Conservation (phyloP, 2,113 vertebrate species). For the Pantherophis guttatus region DNA sequence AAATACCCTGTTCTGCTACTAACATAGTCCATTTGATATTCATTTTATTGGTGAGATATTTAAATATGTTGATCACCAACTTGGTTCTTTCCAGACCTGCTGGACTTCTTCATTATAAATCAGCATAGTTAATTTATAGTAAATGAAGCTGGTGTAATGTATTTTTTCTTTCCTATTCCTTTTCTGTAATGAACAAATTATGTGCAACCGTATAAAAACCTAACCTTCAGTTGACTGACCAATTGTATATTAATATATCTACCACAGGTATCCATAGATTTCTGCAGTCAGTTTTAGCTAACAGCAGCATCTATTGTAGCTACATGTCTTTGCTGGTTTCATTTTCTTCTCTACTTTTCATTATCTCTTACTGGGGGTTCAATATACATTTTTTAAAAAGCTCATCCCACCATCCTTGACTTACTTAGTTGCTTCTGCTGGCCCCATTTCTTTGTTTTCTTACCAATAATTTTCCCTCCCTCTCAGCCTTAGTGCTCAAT, state of each 20-base stretch:
- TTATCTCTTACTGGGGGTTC: background rate
- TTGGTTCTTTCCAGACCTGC: background rate
- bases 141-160: background rate
- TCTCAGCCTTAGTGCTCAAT: background rate
- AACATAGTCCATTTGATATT: background rate
- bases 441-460: background rate
- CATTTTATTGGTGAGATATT: background rate
- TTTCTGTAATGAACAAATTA: background rate
- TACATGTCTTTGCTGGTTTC: background rate
- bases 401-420: background rate
- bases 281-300: background rate
- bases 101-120: background rate
- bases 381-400: background rate
- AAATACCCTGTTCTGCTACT: background rate
- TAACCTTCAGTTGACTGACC: background rate
- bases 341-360: background rate
- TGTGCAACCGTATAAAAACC: background rate
- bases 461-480: background rate
- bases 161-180: background rate
- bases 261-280: background rate
- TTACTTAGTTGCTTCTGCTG: background rate
- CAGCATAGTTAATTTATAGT: background rate
- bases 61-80: background rate
- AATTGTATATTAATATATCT: background rate
- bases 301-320: background rate